Evolutionary conservation across 2,797 vertebrate genomes (phyloP).

Genomic region (Sphaeramia orbicularis): DNA sequence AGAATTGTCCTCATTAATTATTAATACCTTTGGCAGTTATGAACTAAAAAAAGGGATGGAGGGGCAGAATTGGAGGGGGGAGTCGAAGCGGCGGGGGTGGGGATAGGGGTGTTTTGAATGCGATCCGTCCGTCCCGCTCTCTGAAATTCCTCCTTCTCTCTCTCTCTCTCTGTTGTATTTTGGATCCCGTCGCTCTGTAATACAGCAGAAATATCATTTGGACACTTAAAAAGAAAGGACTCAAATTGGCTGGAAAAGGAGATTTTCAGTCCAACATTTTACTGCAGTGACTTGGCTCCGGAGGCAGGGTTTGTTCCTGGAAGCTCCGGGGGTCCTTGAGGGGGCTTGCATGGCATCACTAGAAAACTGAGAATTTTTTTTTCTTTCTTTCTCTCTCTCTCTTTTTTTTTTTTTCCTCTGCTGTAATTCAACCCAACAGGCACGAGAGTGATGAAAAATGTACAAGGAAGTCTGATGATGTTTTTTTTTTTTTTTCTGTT

Average conservation of each 20-base stretch:
- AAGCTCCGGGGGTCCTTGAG: constrained; percentile 39
- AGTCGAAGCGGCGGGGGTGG: no score
- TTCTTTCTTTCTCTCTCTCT: no score
- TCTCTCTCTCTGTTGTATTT: background rate
- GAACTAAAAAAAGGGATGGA: constrained; percentile 71
- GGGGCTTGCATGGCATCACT: constrained; percentile 9
- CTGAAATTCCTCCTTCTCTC: constrained; percentile 1
- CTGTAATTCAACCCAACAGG: constrained; percentile 16
- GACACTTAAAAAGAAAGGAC: constrained; percentile 26
- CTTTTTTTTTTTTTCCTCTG: background rate
- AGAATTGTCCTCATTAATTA: constrained; percentile 80
- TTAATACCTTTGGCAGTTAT: constrained; percentile 74
- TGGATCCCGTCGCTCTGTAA: constrained; percentile 2
- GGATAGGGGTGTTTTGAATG: constrained; percentile 28
- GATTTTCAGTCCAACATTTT: constrained; percentile 40
- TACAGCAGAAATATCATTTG: constrained; percentile 20
- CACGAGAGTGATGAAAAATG: constrained; percentile 12
- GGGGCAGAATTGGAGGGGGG: no score
- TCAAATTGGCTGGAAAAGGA: constrained; percentile 37
- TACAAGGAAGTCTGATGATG: background rate
- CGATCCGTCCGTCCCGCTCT: constrained; percentile 53
- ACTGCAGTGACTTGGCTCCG: constrained; percentile 57
- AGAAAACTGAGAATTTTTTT: constrained; percentile 6
- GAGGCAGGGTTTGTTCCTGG: constrained; percentile 44
- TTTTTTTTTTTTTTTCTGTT: background rate